Evolutionary conservation across 2,797 vertebrate species (phyloP).

Genomic region (Aselliscus stoliczkanus): DNA sequence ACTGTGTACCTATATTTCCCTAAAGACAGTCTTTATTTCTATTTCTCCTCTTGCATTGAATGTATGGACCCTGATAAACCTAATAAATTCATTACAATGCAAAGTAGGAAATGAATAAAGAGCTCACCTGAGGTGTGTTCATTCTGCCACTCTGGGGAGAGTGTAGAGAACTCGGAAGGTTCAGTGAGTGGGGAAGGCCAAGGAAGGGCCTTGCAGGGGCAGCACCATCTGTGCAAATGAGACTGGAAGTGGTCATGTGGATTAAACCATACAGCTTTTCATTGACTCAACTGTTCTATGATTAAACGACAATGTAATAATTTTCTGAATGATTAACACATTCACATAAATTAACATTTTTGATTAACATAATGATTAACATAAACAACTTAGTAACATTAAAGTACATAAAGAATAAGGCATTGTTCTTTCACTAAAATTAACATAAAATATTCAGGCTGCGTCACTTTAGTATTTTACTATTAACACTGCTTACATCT

Average conservation of each 20-base stretch:
- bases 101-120: neutral
- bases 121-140: no score
- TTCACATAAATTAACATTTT: no score
- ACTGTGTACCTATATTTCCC: neutral
- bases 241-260: no score
- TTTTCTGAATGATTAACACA: neutral
- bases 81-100: neutral
- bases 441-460: neutral
- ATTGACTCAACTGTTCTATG: neutral
- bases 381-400: neutral
- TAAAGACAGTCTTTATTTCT: neutral
- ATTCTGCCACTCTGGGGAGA: no score
- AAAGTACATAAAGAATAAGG: neutral
- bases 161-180: no score
- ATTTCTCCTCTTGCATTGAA: neutral
- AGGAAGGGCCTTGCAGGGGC: no score
- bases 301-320: neutral
- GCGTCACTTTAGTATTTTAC: neutral
- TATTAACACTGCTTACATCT: neutral
- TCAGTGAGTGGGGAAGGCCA: no score
- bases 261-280: no score
- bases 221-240: no score
- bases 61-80: neutral
- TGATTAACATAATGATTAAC: no score
- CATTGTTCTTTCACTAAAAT: neutral